Base-by-base conservation (phyloP, 2,113 vertebrate genomes). In the Sceloporus undulatus region DNA sequence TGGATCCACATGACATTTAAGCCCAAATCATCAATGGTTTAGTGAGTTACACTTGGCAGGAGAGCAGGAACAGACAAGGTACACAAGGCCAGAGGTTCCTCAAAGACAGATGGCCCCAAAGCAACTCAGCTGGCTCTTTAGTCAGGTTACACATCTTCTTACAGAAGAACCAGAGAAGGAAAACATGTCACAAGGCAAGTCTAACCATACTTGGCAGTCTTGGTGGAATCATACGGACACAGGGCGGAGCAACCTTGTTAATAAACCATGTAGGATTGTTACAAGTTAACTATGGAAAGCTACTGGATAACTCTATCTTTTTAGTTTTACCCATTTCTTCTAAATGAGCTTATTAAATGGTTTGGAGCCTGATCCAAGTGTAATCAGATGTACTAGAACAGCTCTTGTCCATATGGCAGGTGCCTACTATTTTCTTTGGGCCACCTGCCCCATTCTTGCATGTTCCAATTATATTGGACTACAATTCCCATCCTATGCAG, bases 261-360 rank as follows among this genome's bases (percentile, higher is more conserved):
- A 92, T 86, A 85, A 88, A 38, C 77, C 54, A 76, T 9, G 10
- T 0, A 0, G 9, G 27, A 48, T 7, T 25, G 91, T 81, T 79
- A 88, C 1, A 74, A 84, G 66, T 34, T 84, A 85, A 74, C 56
- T 84, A 66, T 54, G 10, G 74, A 87, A 23, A 81, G 79, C 91
- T 94, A 90, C 70, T 91, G 89, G 91, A 79, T 93, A 95, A 96
- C 87, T 59, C 38, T 6, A n/a, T 2, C 38, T 40, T 73, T 56
- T 75, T 54, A 56, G 3, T 4, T 4, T n/a, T 23, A 7, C 21
- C 29, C 14, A 48, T 56, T 21, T 38, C 29, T 29, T 73, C 34
- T 79, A 5, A 56, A 25, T 40, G 27, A 62, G 18, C 10, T 74
- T 10, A 27, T 16, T 11, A 21, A 16, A 25, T 80, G 77, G 40